Base-by-base conservation (phyloP, 1,140 invertebrate species). In the Drosophila nebulosa region DNA sequence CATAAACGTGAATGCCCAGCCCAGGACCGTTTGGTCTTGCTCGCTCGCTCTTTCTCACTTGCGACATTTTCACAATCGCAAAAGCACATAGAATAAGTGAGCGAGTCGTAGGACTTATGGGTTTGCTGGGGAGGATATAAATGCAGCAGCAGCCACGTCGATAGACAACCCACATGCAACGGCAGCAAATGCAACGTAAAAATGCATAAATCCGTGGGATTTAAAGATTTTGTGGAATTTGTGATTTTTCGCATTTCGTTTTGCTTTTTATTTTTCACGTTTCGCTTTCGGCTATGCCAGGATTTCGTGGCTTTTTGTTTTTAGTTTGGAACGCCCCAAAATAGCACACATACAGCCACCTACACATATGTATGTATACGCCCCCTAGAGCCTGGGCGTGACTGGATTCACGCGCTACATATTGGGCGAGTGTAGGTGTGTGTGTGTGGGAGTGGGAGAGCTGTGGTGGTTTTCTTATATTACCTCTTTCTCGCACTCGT, bases 131-230 rank as follows among this genome's bases (percentile, higher is more conserved):
- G 32, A 35, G 7, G 6, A 58, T 3, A 32, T n/a, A n/a, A n/a
- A n/a, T n/a, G 30, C 30, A 32, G 22, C 18, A 4, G 21, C 18
- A 14, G 35, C 39, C 16, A 46, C 39, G 39, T 46, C 68, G 36
- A 39, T 50, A 63, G 76, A 67, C 64, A 74, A 64, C 63, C 70
- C 64, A 73, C 62, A 59, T 64, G 74, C 62, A 57, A 39, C 51
- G 78, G 64, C 63, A 58, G 78, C 63, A 78, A 86, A 80, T 86
- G 83, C 83, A 88, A 86, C 81, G 81, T 78, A 88, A 86, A 85
- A 86, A 86, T 86, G 81, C 81, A 86, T 86, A 86, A 86, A 86
- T 86, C 81, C 83, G 63, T 50, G 74, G 81, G 81, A 86, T 86
- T 86, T 86, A 88, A 86, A 86, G 81, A 88, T 81, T 86, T 80